A percentile compares a stretch with the other conserved stretches of the same genome.
phyloP scores from a whole-genome alignment of 2,888 invertebrate genomes.

The Macrosoma leucophasiata region DNA sequence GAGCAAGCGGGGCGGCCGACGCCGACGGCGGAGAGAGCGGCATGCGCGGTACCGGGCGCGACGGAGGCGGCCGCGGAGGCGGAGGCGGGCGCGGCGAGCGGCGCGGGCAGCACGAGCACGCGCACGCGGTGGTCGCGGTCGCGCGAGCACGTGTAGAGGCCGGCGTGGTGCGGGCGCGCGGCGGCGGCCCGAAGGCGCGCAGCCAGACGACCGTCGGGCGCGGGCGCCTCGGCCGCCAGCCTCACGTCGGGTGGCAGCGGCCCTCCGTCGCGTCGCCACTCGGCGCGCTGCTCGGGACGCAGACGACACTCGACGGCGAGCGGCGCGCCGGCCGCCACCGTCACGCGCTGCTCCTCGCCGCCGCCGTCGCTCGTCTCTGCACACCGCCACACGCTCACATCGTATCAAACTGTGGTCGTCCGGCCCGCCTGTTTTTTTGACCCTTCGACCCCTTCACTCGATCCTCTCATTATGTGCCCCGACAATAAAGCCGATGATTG shows the following conservation, averaged over 20 bases:
- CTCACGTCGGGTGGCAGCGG: slow-evolving; percentile 38
- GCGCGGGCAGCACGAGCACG: slow-evolving; percentile 35
- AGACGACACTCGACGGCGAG: slow-evolving; percentile 54
- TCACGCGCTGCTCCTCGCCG: slow-evolving; percentile 33
- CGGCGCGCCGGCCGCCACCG: slow-evolving; percentile 50
- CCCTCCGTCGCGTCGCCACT: slow-evolving; percentile 39
- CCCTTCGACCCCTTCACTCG: not conserved
- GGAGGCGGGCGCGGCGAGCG: slow-evolving; percentile 23
- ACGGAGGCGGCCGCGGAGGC: slow-evolving; percentile 13
- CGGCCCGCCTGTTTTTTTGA: no score
- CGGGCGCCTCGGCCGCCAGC: slow-evolving; percentile 30
- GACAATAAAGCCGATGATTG: not conserved
- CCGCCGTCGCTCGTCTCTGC: slow-evolving; percentile 12
- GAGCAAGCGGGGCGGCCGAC: slow-evolving; percentile 14
- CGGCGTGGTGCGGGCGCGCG: slow-evolving; percentile 43
- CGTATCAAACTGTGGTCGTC: no score
- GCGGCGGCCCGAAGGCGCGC: slow-evolving; percentile 40
- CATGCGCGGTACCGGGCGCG: slow-evolving; percentile 23
- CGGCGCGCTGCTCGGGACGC: slow-evolving; percentile 37
- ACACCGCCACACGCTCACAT: slow-evolving; percentile 10
- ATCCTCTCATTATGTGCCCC: not conserved
- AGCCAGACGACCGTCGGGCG: slow-evolving; percentile 30
- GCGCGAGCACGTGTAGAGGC: slow-evolving; percentile 49
- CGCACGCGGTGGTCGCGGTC: slow-evolving; percentile 40
- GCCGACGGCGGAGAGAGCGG: slow-evolving; percentile 13